A percentile compares a stretch with the other conserved stretches of the same genome.
Evolutionary conservation across 2,113 vertebrate genomes (phyloP).

Genomic region (Erpornis zantholeuca): DNA sequence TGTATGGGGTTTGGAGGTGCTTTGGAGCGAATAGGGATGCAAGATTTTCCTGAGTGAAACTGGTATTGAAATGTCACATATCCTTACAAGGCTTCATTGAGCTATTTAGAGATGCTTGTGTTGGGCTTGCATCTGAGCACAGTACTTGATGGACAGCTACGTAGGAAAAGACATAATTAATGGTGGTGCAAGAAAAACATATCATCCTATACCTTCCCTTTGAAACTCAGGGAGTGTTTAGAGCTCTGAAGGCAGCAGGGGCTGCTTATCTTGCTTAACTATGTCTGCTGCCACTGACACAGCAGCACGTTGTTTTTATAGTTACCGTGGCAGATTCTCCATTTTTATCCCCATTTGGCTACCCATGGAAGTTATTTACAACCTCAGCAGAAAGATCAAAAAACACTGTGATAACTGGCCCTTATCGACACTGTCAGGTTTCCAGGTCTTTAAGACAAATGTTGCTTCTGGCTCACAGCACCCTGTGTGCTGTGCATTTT

Average conservation of each 20-base stretch:
- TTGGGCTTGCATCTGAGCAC: background rate
- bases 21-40: background rate
- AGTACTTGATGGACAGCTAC: background rate
- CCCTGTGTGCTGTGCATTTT: conserved; percentile 7
- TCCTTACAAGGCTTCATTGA: background rate
- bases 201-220: background rate
- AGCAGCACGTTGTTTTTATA: background rate
- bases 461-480: background rate
- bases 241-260: background rate
- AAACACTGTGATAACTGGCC: background rate
- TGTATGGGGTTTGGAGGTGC: rapidly evolving
- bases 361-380: conserved; percentile 30
- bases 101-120: background rate
- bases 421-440: background rate
- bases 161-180: background rate
- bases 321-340: background rate
- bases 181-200: background rate
- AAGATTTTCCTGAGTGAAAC: background rate
- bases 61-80: background rate
- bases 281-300: background rate
- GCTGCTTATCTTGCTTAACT: conserved; percentile 3
- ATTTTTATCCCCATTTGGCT: background rate
- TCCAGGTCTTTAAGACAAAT: conserved; percentile 25
- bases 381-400: conserved; percentile 35
- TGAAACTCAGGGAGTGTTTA: background rate